These are phyloP conservation scores for Brachyrhaphis roseni DNA, from an alignment of 2,797 vertebrate genomes.

Conservation along the genomic window DNA sequence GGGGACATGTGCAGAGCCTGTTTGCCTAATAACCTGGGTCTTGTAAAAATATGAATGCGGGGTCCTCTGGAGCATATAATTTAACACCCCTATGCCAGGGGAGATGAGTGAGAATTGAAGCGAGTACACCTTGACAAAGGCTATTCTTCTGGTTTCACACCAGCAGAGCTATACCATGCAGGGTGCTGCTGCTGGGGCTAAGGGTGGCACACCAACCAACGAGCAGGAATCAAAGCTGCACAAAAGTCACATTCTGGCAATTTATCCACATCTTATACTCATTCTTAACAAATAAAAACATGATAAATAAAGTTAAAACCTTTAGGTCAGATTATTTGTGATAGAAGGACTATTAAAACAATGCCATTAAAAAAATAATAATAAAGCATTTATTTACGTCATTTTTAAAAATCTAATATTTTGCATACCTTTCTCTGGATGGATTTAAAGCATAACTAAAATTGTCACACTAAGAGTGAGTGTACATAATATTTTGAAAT, in stretches of 20 bases:
- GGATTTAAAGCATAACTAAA: neutral
- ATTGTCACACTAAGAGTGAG: neutral
- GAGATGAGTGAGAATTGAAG: slow-evolving; percentile 88
- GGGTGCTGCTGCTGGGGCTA: slow-evolving; percentile 55
- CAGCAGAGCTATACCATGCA: slow-evolving; percentile 58
- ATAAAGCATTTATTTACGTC: neutral
- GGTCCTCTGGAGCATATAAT: slow-evolving; percentile 81
- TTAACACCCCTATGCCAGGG: slow-evolving; percentile 83
- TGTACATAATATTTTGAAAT: neutral
- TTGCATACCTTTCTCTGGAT: neutral
- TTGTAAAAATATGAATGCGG: slow-evolving; percentile 77
- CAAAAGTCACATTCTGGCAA: slow-evolving; percentile 46
- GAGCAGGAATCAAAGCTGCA: slow-evolving; percentile 54
- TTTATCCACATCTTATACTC: slow-evolving; percentile 28
- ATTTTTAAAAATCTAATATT: neutral
- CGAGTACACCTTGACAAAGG: slow-evolving; percentile 81
- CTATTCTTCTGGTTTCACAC: slow-evolving; percentile 82
- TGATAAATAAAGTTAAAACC: slow-evolving; percentile 8
- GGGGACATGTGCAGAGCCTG: slow-evolving; percentile 79
- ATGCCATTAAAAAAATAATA: neutral
- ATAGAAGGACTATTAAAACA: neutral
- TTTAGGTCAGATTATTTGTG: neutral
- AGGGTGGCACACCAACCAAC: slow-evolving; percentile 48
- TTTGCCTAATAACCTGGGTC: slow-evolving; percentile 82
- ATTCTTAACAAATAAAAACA: slow-evolving; percentile 34